A percentile compares a stretch with the other conserved stretches of the same genome.
These are phyloP conservation scores for Campylomormyrus tamandua DNA, from an alignment of 2,113 vertebrate genomes.

Conservation along the genomic window DNA sequence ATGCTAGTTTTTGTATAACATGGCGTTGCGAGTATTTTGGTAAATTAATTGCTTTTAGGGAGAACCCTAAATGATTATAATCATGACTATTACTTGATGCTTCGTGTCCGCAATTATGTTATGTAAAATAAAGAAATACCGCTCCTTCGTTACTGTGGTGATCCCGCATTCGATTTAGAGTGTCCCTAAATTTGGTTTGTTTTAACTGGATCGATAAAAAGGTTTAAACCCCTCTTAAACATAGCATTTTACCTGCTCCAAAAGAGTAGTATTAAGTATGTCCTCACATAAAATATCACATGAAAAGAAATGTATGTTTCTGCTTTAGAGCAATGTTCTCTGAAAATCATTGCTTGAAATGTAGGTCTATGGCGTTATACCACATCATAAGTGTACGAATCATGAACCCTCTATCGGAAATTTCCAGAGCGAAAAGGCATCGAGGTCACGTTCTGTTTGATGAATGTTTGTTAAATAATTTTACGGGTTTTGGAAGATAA, in stretches of 20 bases:
- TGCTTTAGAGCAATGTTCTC: neutral
- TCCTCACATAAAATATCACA: neutral
- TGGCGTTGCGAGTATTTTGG: neutral
- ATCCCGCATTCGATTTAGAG: neutral
- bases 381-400: too few relatives aligned
- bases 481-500: too few relatives aligned
- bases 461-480: too few relatives aligned
- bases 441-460: neutral
- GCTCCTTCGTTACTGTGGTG: neutral
- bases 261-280: neutral
- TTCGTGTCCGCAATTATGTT: neutral
- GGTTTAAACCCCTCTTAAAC: too few relatives aligned
- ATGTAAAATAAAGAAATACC: neutral
- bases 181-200: too few relatives aligned
- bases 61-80: neutral
- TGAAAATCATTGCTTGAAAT: neutral
- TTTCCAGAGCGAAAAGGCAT: neutral
- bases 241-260: neutral
- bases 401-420: neutral
- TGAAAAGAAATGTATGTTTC: neutral
- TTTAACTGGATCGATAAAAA: too few relatives aligned
- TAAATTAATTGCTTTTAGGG: neutral
- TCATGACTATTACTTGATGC: neutral
- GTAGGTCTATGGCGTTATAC: too few relatives aligned
- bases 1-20: neutral